Percentiles rank a stretch among this genome's conserved stretches.
These are phyloP conservation scores for Drosophila nebulosa DNA, from an alignment of 1,140 invertebrate species.

Conservation along the genomic window DNA sequence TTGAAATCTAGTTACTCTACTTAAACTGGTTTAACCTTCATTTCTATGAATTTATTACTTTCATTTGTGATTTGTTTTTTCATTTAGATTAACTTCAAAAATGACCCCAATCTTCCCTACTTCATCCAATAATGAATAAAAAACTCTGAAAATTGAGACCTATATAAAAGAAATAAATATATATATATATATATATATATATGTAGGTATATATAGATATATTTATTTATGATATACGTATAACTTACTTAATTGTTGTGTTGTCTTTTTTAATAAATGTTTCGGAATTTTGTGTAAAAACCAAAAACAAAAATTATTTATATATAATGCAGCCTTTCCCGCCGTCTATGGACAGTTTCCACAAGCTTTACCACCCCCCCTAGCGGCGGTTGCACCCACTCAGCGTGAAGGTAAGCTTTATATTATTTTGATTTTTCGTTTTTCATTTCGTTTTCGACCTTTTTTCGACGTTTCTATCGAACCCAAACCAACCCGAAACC, in stretches of 20 bases:
- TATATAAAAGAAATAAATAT: constrained; percentile 25
- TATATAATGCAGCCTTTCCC: constrained; percentile 94
- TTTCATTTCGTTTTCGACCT: constrained; percentile 43
- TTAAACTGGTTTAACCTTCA: not conserved
- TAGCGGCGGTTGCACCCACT: constrained; percentile 92
- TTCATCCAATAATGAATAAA: not conserved
- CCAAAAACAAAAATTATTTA: constrained; percentile 83
- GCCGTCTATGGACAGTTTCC: constrained; percentile 97
- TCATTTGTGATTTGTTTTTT: not conserved
- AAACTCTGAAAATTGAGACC: not conserved
- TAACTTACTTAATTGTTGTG: constrained; percentile 69
- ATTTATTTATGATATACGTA: constrained; percentile 43
- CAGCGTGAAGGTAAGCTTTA: constrained; percentile 95
- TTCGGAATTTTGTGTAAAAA: constrained; percentile 80
- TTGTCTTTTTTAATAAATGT: constrained; percentile 79
- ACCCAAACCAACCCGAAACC: too few relatives aligned
- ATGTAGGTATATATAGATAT: not conserved
- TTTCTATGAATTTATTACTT: not conserved
- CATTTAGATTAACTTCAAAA: not conserved
- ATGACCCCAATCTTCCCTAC: not conserved
- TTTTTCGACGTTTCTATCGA: not conserved
- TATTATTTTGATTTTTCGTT: constrained; percentile 40
- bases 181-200: constrained; percentile 18
- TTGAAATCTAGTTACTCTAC: not conserved
- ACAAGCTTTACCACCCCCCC: constrained; percentile 95